These are phyloP conservation scores for Raillietiella orientalis DNA, from an alignment of 2,888 invertebrate species.

Conservation along the genomic window DNA sequence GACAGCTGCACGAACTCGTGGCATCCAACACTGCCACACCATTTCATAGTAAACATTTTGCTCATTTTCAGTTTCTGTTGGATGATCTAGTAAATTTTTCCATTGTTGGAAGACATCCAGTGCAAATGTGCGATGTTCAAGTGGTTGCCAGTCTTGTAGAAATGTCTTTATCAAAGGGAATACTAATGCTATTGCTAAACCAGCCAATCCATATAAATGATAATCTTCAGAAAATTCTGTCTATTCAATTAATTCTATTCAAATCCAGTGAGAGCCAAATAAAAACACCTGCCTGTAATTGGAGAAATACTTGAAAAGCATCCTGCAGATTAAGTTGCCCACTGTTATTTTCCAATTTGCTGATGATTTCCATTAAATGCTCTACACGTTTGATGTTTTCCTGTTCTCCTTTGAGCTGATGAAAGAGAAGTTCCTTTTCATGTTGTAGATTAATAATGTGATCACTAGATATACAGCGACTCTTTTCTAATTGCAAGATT, in stretches of 20 bases:
- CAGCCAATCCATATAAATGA: conserved; percentile 44
- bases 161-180: conserved; percentile 45
- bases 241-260: neutral
- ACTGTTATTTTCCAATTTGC: no score
- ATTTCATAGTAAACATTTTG: conserved; percentile 36
- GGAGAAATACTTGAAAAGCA: no score
- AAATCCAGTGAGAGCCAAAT: neutral
- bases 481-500: conserved; percentile 5
- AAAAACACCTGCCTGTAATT: no score
- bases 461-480: no score
- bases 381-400: conserved; percentile 9
- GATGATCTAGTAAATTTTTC: conserved; percentile 13
- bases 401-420: no score
- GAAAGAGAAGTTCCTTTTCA: no score
- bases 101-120: conserved; percentile 13
- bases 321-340: no score
- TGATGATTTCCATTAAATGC: neutral
- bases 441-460: conserved; percentile 39
- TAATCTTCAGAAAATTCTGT: conserved; percentile 16
- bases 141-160: conserved; percentile 42
- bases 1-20: conserved; percentile 31
- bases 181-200: conserved; percentile 49
- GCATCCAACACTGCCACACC: conserved; percentile 70
- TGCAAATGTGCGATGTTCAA: conserved; percentile 17
- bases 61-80: conserved; percentile 13